Percentiles rank a stretch among this genome's conserved stretches.
Evolutionary conservation across 1,140 invertebrate genomes (phyloP).

Genomic region (Pseudomyrmex gracilis): DNA sequence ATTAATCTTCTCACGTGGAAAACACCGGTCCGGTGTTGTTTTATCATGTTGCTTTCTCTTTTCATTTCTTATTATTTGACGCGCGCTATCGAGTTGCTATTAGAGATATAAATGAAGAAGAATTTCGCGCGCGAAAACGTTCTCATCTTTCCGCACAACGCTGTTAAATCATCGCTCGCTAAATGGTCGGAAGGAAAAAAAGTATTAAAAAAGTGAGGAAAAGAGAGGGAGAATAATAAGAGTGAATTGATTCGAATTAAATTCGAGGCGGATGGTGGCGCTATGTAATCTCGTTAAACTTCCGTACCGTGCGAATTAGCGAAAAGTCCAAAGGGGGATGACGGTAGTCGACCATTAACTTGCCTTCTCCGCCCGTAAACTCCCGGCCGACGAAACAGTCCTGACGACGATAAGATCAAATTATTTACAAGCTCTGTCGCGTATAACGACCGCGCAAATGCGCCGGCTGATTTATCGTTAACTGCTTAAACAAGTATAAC

Average conservation of each 20-base stretch:
- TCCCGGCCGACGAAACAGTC: background rate
- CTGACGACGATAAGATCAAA: constrained; percentile 54
- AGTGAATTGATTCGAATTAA: constrained; percentile 57
- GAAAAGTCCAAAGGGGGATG: constrained; percentile 52
- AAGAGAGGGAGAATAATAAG: constrained; percentile 38
- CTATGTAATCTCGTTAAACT: constrained; percentile 55
- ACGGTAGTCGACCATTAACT: constrained; percentile 55
- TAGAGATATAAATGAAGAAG: background rate
- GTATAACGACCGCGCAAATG: constrained; percentile 45
- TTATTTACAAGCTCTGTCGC: constrained; percentile 57
- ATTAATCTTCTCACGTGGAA: constrained; percentile 30
- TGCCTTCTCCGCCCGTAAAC: background rate
- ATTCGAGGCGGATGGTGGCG: constrained; percentile 39
- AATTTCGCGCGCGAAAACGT: background rate
- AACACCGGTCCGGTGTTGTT: background rate
- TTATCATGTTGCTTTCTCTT: background rate
- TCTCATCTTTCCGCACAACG: background rate
- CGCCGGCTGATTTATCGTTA: constrained; percentile 44
- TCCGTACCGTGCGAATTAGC: constrained; percentile 57
- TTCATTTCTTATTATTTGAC: background rate
- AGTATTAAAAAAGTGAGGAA: constrained; percentile 11
- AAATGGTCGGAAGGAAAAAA: constrained; percentile 31
- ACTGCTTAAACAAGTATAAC: constrained; percentile 42
- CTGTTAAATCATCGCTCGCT: constrained; percentile 40
- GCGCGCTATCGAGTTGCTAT: background rate